Base-by-base conservation (phyloP, 2,113 vertebrate species). In the Sylvietta virens region DNA sequence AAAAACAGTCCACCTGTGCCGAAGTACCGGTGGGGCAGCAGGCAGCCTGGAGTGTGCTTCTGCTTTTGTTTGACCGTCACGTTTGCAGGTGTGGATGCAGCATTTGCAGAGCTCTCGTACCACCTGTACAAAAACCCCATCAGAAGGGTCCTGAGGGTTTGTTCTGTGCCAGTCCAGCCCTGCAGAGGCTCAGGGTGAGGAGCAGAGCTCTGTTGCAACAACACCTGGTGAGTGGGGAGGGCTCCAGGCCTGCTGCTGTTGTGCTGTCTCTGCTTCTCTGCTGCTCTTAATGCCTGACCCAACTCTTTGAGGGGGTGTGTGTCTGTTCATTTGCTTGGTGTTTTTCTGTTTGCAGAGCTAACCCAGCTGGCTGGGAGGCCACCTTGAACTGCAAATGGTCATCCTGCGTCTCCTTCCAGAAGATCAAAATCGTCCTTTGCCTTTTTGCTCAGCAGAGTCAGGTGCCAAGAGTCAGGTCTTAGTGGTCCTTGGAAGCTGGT, bases 51-150 rank as follows among this genome's bases (percentile, higher is more conserved):
- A 23, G 44, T 4, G 45, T 8, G 57, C 44, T 30, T 10, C 86
- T 74, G 8, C 45, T 71, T 47, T 7, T 37, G 39, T 23, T 8
- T 22, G 19, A 26, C 5, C 0, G 0, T 6, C 15, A 0, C 1
- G 1, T 15, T 69, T 51, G 57, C 58, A 78, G 69, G 69, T 19
- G 35, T 33, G 33, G 48, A 10, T 62, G 71, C 62, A 31, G 42
- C 13, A 2, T 1, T 7, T 11, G 26, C 22, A 84, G 51, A 7
- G 35, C 21, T 21, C 56, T 42, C 0, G 0, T 45, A 51, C 15
- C 22, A 3, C 1, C 0, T 6, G 58, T 37, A 33, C 3, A 47
- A 22, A n/a, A 70, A 2, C 3, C 5, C 9, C 0, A 0, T 1
- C 4, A 10, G 31, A 35, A 21, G 1, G 2, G 28, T 4, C 19